Evolutionary conservation across 2,888 invertebrate genomes (phyloP), one percentile per base, ranked within the genome.

Genomic region (Nineta flava): DNA sequence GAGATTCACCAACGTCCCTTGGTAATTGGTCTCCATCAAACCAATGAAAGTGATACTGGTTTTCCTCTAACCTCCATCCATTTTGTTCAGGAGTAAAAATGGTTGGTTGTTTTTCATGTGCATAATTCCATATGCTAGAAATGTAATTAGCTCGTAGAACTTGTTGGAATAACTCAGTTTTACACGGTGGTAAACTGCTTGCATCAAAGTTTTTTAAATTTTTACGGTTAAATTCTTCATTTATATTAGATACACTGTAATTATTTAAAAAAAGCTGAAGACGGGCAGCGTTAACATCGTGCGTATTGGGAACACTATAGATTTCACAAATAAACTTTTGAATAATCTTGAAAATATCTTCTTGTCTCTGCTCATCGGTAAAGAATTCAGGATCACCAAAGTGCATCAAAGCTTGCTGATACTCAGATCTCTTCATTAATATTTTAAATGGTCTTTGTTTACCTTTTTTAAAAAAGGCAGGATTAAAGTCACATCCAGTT

Each of bases 251-350:
- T n/a, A n/a, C n/a, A n/a, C n/a, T n/a, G n/a, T n/a, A n/a, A n/a
- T n/a, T n/a, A n/a, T n/a, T 56, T 50, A 56, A 46, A 46, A 56
- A 56, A 13, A 55, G 48, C 48, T 55, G 55, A 52, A 58, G 55
- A 34, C 57, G 47, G 45, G 56, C 56, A 53, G 52, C 54, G 55
- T 57, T 48, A 15, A 58, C 56, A 34, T 57, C 57, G 43, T 49
- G 7, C 52, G 44, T 51, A 35, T 53, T 58, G 56, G 66, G 61
- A 55, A 53, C 47, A 44, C 47, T 53, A 13, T 54, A 56, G 35
- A 57, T 50, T 46, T 57, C 51, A 35, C 57, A 57, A 45, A 53
- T 50, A 47, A 51, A 52, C 31, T 52, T 51, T 50, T 53, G 54
- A 15, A 54, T 51, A 47, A 15, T 49, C 13, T 51, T 51, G 17